Evolutionary conservation across 2,113 vertebrate genomes (phyloP), one percentile per base, ranked within the genome.

Genomic region (Sapayoa aenigma): DNA sequence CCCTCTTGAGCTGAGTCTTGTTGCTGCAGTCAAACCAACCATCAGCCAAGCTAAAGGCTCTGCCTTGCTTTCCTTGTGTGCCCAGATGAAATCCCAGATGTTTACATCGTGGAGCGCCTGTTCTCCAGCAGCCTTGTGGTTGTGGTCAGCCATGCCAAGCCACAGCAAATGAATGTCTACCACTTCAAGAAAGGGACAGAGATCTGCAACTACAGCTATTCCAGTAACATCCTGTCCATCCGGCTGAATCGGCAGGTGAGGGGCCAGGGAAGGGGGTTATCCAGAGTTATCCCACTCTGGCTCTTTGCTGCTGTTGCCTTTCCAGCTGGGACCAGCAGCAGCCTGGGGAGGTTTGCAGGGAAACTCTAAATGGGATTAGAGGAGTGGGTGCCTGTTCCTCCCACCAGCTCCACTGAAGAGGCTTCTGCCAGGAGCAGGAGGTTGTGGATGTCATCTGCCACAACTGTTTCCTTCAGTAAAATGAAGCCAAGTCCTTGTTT

Each of bases 161-260:
- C 99, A 0, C 98, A 98, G n/a, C 98, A 99, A 58, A 99, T 99
- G 99, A 99, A 99, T 53, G 99, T 99, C 84, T 99, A 99, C 84
- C 99, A 99, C 97, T 99, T 99, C 97, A 99, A 99, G 97, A 99
- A 99, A 96, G 99, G 99, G 83, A 99, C 99, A 0, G 99, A 99
- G 97, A 99, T 99, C 97, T 99, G 99, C 94, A 99, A 99, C 96
- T 99, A 99, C 94, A 99, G 98, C 98, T 99, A 99, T 96, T 98
- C 98, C 94, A 98, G 97, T 97, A 98, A 98, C 85, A 99, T 99
- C 91, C 95, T 99, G 73, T 98, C 99, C 78, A 98, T 99, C 86
- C 97, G 98, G 69, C 98, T 99, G 78, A 99, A 99, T 96, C 98
- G 99, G 83, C 99, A 99, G 98, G 99, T 99, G 69, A 90, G 97